These are phyloP conservation scores for Paratilapia polleni DNA, from an alignment of 2,113 vertebrate species.

Conservation along the genomic window DNA sequence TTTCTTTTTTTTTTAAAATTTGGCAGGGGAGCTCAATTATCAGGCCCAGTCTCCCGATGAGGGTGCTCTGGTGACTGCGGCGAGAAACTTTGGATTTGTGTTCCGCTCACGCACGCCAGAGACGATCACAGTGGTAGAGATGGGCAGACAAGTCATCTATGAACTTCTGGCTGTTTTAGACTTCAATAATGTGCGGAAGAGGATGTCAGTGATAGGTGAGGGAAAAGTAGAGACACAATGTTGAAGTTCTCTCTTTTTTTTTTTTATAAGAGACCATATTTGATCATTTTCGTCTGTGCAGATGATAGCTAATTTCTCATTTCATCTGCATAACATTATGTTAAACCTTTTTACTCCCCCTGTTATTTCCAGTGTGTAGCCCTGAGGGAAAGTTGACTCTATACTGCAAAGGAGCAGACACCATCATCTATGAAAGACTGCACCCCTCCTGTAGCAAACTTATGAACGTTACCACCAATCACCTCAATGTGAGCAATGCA, in stretches of 20 bases:
- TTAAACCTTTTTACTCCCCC: neutral
- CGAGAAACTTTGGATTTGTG: constrained; percentile 94
- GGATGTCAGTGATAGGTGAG: constrained; percentile 95
- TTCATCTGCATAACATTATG: neutral
- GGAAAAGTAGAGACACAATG: neutral
- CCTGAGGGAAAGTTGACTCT: constrained; percentile 86
- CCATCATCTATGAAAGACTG: constrained; percentile 88
- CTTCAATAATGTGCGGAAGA: constrained; percentile 93
- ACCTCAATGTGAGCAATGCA: constrained; percentile 87
- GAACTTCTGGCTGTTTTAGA: constrained; percentile 91
- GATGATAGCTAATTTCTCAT: neutral
- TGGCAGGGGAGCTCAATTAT: constrained; percentile 90
- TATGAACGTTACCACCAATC: constrained; percentile 83
- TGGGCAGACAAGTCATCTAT: constrained; percentile 85
- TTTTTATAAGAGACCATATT: neutral
- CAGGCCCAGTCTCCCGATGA: constrained; percentile 98
- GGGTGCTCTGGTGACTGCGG: constrained; percentile 93
- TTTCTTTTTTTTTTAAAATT: too few relatives aligned
- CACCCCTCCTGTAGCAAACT: constrained; percentile 82
- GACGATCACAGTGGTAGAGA: constrained; percentile 86
- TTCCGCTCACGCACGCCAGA: constrained; percentile 90
- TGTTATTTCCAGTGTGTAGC: constrained; percentile 79
- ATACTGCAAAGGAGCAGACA: constrained; percentile 96
- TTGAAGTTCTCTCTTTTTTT: neutral
- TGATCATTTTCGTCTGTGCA: neutral